A percentile compares a stretch with the other conserved stretches of the same genome.
Evolutionary conservation across 2,113 vertebrate species (phyloP).

Genomic region (Ondatra zibethicus): DNA sequence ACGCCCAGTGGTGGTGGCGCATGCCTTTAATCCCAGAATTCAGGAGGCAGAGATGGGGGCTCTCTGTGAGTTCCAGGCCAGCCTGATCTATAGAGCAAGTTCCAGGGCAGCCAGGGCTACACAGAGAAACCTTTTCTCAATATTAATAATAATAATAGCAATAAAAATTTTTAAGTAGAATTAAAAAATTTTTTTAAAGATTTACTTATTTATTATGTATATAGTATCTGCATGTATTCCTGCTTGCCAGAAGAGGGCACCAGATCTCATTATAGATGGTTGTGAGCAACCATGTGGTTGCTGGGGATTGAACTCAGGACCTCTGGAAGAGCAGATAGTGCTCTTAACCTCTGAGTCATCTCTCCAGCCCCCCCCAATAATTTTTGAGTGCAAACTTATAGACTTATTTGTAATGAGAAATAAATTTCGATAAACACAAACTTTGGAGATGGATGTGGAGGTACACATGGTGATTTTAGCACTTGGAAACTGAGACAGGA

Average conservation of each 20-base stretch:
- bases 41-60: neutral
- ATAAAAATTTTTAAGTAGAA: neutral
- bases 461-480: neutral
- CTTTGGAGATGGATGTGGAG: neutral
- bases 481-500: neutral
- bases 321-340: no score
- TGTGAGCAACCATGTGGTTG: no score
- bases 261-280: no score
- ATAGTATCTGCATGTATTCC: no score
- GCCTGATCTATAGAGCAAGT: neutral
- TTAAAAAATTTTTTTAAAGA: no score
- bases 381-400: neutral
- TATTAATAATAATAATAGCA: neutral
- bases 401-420: conserved; percentile 4
- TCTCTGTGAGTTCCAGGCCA: neutral
- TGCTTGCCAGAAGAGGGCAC: no score
- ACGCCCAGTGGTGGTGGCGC: neutral
- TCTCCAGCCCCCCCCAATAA: neutral
- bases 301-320: no score
- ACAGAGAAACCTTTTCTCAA: neutral
- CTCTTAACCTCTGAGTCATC: no score
- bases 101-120: neutral
- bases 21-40: neutral
- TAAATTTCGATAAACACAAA: neutral
- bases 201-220: no score